Conservation (phyloP, 2,888 invertebrate genomes). For the Rotaria macrura region DNA sequence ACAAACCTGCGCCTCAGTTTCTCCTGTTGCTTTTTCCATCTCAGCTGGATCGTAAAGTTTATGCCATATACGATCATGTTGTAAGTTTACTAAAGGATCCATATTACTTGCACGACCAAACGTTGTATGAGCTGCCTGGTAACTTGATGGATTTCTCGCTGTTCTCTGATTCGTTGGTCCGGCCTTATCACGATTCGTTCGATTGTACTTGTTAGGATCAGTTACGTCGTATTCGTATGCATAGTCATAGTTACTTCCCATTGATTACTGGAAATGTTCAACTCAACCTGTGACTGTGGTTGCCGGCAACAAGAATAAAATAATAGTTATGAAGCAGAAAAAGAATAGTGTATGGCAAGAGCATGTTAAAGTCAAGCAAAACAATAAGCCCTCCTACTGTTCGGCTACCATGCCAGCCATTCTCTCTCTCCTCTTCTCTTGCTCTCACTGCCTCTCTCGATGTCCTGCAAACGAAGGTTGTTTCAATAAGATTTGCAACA, state of each 20-base stretch:
- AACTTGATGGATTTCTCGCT: neutral
- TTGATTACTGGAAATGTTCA: neutral
- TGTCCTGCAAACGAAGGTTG: neutral
- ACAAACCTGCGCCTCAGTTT: neutral
- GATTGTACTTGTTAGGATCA: neutral
- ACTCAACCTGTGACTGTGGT: neutral
- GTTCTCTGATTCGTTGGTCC: neutral
- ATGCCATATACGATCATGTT: constrained; percentile 12
- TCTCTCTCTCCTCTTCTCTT: neutral
- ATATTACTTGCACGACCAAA: neutral
- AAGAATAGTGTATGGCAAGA: neutral
- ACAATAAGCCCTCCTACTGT: neutral
- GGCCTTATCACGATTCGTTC: neutral
- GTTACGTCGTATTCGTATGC: neutral
- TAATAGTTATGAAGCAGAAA: neutral
- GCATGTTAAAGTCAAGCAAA: neutral
- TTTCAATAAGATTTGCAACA: neutral
- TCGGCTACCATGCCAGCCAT: neutral
- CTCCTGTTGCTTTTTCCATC: neutral
- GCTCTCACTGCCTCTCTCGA: neutral
- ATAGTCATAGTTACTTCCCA: neutral
- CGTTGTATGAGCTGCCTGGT: neutral
- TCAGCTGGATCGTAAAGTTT: neutral
- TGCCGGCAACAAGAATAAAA: neutral
- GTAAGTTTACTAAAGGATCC: neutral